Evolutionary conservation across 2,797 vertebrate species (phyloP), one percentile per base, ranked within the genome.

Genomic region (Lepilemur septentrionalis): DNA sequence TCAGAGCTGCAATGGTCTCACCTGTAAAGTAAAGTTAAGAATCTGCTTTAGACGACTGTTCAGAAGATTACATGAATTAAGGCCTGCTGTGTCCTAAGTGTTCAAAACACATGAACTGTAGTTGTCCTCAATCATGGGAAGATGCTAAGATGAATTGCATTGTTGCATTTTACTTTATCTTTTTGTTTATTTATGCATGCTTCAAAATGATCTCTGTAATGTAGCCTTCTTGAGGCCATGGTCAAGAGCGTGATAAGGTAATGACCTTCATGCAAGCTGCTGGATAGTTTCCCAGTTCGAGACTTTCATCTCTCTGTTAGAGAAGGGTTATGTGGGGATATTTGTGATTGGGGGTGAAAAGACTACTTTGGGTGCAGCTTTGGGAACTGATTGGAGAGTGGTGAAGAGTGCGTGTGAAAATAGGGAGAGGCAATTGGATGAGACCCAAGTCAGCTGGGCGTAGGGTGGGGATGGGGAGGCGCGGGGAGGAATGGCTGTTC

Each of bases 1-100:
- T 38, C 35, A 59, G n/a, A 83, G 5, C 28, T 52, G 46, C 12
- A 32, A 59, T 23, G 20, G 13, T 3, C 10, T 97, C 35, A 81
- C 3, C 12, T 67, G 8, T 43, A 61, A 80, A 95, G 48, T 61
- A 84, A 80, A 41, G 50, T 87, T 52, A 79, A 88, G 38, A 87
- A 57, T 5, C 7, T 61, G 10, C 14, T 32, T 69, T 48, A 43
- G 41, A 7, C 4, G 13, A 7, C 22, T 88, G 32, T 52, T 70
- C n/a, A 57, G 67, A 80, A 67, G 43, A 85, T 73, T 65, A 28
- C 6, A 30, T 13, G 48, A 79, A 20, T 15, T 91, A 55, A 80
- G n/a, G 17, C 1, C 5, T 57, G 48, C 35, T 18, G 20, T 7
- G 7, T 73, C 32, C 2, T 38, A 4, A 7, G 7, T 59, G 82